A percentile compares a stretch with the other conserved stretches of the same genome.
Evolutionary conservation across 1,140 invertebrate genomes (phyloP).

Genomic region (Drosophila rufa): DNA sequence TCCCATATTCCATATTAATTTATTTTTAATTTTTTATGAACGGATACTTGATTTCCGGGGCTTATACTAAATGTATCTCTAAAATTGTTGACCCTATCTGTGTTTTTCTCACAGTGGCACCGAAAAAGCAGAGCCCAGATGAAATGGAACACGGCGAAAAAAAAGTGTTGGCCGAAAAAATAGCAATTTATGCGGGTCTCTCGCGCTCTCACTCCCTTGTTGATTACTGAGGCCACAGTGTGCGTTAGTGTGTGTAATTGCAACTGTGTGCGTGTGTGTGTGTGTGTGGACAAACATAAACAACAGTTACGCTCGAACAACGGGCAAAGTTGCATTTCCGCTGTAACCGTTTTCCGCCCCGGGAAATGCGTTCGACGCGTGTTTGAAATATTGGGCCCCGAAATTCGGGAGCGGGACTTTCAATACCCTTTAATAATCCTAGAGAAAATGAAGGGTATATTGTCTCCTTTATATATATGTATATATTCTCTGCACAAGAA

Average conservation of each 20-base stretch:
- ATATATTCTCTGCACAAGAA: neutral
- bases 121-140: neutral
- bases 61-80: neutral
- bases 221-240: constrained; percentile 45
- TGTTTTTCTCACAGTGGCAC: neutral
- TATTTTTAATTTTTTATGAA: too few relatives aligned
- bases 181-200: constrained; percentile 53
- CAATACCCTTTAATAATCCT: neutral
- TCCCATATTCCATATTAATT: too few relatives aligned
- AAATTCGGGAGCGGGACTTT: constrained; percentile 14
- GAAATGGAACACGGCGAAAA: constrained; percentile 34
- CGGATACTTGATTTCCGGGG: neutral
- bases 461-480: neutral
- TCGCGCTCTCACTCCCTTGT: constrained; percentile 20
- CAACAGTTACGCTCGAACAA: constrained; percentile 66
- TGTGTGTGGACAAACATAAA: constrained; percentile 58
- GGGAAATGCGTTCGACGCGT: constrained; percentile 68
- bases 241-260: constrained; percentile 28
- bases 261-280: constrained; percentile 11
- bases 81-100: too few relatives aligned
- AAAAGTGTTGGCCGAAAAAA: constrained; percentile 21
- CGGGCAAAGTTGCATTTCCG: constrained; percentile 67
- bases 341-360: constrained; percentile 66
- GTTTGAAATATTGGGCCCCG: constrained; percentile 61
- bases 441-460: neutral